Percentiles rank a stretch among this genome's conserved stretches.
phyloP scores from a whole-genome alignment of 2,797 vertebrate genomes.

The Orientallactaga sibirica region DNA sequence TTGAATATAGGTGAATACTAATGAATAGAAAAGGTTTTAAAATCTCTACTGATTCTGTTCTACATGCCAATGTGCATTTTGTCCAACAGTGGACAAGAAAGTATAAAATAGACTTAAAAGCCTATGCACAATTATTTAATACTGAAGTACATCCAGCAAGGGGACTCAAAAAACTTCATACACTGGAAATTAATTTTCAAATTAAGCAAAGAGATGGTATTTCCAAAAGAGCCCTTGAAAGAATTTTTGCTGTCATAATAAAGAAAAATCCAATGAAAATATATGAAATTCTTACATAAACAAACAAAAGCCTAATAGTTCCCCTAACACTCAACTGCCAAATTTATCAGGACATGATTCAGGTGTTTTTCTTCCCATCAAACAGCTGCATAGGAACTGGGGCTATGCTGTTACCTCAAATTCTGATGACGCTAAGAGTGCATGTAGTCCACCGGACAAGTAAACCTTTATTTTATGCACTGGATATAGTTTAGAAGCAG shows the following conservation, averaged over 20 bases:
- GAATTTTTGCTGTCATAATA: slow-evolving; percentile 59
- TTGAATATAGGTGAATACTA: neutral
- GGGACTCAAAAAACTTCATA: neutral
- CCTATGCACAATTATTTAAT: slow-evolving; percentile 24
- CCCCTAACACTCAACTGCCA: slow-evolving; percentile 48
- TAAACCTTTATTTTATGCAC: slow-evolving; percentile 44
- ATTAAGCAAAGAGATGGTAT: slow-evolving; percentile 72
- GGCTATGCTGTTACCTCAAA: slow-evolving; percentile 1
- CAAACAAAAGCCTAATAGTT: slow-evolving; percentile 55
- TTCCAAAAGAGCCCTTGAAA: slow-evolving; percentile 65
- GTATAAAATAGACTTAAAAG: neutral
- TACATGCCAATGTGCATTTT: slow-evolving; percentile 16
- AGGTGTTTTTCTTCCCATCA: neutral
- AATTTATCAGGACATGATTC: slow-evolving; percentile 43
- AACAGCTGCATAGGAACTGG: neutral
- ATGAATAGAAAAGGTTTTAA: slow-evolving; percentile 32
- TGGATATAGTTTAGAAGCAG: slow-evolving; percentile 64
- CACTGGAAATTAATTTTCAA: slow-evolving; percentile 51
- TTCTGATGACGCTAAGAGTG: slow-evolving; percentile 49
- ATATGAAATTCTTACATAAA: slow-evolving; percentile 58
- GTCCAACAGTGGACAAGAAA: slow-evolving; percentile 28
- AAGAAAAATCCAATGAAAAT: slow-evolving; percentile 61
- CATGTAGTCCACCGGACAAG: slow-evolving; percentile 52
- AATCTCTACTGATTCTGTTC: neutral
- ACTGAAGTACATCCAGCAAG: slow-evolving; percentile 7